phyloP scores from a whole-genome alignment of 2,797 vertebrate species.

The Melanotaenia maccullochi region DNA sequence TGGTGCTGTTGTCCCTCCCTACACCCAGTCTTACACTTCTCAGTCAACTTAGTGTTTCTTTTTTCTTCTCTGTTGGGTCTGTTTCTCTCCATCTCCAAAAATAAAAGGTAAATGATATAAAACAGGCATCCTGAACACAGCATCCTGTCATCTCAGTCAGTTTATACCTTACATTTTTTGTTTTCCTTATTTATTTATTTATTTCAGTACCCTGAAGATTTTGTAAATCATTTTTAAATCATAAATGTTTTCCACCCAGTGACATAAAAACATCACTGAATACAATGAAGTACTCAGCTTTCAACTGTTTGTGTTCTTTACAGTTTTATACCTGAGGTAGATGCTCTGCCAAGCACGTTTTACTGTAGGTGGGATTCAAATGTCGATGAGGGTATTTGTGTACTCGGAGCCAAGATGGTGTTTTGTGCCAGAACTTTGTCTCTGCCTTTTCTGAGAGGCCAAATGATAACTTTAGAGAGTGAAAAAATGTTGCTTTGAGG shows the following conservation, averaged over 20 bases:
- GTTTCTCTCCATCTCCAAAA: conserved; percentile 42
- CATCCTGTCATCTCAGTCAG: conserved; percentile 51
- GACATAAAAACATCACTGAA: no score
- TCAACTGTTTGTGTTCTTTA: conserved; percentile 24
- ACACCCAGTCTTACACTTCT: conserved; percentile 40
- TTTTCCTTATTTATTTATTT: no score
- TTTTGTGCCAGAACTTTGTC: conserved; percentile 41
- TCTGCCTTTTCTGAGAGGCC: conserved; percentile 48
- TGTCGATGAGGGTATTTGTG: conserved; percentile 69
- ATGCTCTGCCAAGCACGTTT: background rate
- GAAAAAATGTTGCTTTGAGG: conserved; percentile 37
- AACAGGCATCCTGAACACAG: conserved; percentile 47
- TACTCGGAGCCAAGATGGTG: conserved; percentile 27
- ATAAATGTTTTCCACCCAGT: conserved; percentile 29
- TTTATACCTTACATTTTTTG: conserved; percentile 27
- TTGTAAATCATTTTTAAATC: conserved; percentile 17
- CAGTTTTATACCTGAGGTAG: conserved; percentile 24
- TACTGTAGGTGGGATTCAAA: conserved; percentile 58
- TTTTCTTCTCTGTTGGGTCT: conserved; percentile 27
- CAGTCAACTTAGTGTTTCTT: conserved; percentile 23
- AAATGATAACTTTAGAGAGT: conserved; percentile 40
- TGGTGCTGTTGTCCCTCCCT: conserved; percentile 47
- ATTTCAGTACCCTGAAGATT: background rate
- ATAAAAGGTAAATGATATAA: conserved; percentile 69
- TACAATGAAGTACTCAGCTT: conserved; percentile 26